Evolutionary conservation across 2,797 vertebrate species (phyloP), one percentile per base, ranked within the genome.

Genomic region (Pseudochaenichthys georgianus): DNA sequence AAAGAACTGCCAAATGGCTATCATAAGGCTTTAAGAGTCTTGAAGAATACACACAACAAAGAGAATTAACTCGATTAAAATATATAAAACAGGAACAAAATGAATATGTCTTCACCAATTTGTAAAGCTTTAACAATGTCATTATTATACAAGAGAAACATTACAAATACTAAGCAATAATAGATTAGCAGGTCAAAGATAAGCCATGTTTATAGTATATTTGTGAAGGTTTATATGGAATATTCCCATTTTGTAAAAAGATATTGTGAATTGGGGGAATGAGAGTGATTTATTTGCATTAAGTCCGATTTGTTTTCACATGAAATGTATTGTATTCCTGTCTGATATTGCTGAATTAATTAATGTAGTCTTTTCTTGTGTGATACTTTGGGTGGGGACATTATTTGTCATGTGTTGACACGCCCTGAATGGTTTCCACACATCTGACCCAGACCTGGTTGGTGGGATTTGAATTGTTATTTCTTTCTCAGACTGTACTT

Each of bases 401-500:
- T 12, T 52, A n/a, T 34, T 53, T 38, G 28, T 21, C 6, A 13
- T 10, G 28, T 46, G n/a, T 41, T 38, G 21, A 55, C 63, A 34
- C 9, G 42, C 34, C 17, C n/a, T 48, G 15, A 48, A 71, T 51
- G 48, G 43, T 17, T 7, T 69, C 48, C 62, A 43, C 43, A 55
- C 7, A 16, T 21, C 17, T 23, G 53, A 68, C 15, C 58, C 54
- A 43, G 38, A 52, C 38, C 12, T 42, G 50, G 42, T 46, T 21
- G 48, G 13, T 51, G 51, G 34, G 42, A 34, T 69, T 38, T 72
- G 59, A 74, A 64, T 34, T 80, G 70, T 85, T 77, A 52, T 85
- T 82, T 38, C 28, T 38, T 38, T 86, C 65, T 69, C 73, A 83
- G 80, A 81, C 65, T 84, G 70, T 83, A 82, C 77, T 73, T 85